Evolutionary conservation across 2,888 invertebrate genomes (phyloP), one percentile per base, ranked within the genome.

Genomic region (Eumacrocentrus americanus): DNA sequence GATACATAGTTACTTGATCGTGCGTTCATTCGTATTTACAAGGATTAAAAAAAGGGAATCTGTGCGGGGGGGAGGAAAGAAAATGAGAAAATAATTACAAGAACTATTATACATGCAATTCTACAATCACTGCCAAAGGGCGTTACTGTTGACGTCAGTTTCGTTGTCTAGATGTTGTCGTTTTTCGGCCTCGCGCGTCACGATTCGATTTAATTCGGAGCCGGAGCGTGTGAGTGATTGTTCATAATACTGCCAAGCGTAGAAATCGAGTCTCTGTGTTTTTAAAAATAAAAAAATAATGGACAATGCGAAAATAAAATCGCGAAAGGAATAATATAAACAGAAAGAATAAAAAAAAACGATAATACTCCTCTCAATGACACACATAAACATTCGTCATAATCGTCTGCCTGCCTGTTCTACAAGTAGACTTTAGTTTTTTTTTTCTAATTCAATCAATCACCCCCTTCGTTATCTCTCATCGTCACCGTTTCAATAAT

Each of bases 91-190:
- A 63, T 29, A 47, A 48, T 48, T 47, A 23, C 47, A 47, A 61
- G 59, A 50, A 61, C 61, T 62, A 63, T 58, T 53, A 62, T 60
- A 60, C 53, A 72, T 67, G 77, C 74, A 76, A 77, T 77, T 78
- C 71, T 76, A 77, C 73, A 70, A 77, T 78, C 79, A 80, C 79
- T 80, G 79, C 79, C 79, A 80, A n/a, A 75, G 70, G 73, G 73
- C 74, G 77, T 78, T 75, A 70, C 67, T 72, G 70, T 74, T 67
- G 70, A 75, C 72, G 74, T 77, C 72, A 69, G 68, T 77, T 74
- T 73, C 69, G 65, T 75, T 68, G 70, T 72, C 68, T 68, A 66
- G 61, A 64, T 67, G 62, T 66, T 63, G 66, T 70, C 61, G 66
- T 66, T 64, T 65, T 66, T 64, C 61, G 65, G 65, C 68, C 58